Percentiles rank a stretch among this genome's conserved stretches.
phyloP scores from a whole-genome alignment of 2,113 vertebrate genomes.

The Cynopterus brachyotis region DNA sequence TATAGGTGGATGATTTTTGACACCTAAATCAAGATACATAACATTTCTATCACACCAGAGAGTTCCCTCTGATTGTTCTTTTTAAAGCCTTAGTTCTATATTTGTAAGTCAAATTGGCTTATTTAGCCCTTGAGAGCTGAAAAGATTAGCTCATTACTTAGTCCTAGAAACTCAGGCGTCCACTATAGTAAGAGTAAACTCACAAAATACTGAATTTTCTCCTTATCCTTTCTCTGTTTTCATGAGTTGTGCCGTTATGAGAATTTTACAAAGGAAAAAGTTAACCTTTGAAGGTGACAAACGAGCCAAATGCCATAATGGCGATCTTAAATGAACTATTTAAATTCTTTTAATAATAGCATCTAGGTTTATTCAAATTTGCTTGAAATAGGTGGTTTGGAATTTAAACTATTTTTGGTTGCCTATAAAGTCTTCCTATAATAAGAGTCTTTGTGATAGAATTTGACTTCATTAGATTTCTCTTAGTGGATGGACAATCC shows the following conservation, averaged over 20 bases:
- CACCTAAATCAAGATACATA: background rate
- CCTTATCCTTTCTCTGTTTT: background rate
- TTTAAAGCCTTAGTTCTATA: background rate
- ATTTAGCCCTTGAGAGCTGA: background rate
- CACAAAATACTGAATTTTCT: background rate
- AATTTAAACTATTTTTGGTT: constrained; percentile 23
- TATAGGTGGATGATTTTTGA: background rate
- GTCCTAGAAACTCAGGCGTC: background rate
- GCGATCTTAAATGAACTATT: background rate
- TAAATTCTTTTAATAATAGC: background rate
- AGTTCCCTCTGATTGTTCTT: background rate
- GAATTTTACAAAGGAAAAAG: background rate
- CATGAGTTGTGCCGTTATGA: background rate
- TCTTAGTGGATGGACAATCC: background rate
- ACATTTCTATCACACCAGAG: background rate
- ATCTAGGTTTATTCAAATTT: constrained; percentile 1
- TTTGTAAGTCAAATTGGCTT: constrained; percentile 5
- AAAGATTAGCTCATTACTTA: background rate
- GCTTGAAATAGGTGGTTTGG: background rate
- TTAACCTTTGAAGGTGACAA: constrained; percentile 9
- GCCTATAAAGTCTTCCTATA: background rate
- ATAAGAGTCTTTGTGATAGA: background rate
- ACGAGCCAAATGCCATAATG: background rate
- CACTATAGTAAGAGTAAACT: background rate
- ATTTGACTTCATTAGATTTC: background rate